A percentile compares a stretch with the other conserved stretches of the same genome.
phyloP scores from a whole-genome alignment of 1,140 invertebrate genomes.

The Ericerus pela region DNA sequence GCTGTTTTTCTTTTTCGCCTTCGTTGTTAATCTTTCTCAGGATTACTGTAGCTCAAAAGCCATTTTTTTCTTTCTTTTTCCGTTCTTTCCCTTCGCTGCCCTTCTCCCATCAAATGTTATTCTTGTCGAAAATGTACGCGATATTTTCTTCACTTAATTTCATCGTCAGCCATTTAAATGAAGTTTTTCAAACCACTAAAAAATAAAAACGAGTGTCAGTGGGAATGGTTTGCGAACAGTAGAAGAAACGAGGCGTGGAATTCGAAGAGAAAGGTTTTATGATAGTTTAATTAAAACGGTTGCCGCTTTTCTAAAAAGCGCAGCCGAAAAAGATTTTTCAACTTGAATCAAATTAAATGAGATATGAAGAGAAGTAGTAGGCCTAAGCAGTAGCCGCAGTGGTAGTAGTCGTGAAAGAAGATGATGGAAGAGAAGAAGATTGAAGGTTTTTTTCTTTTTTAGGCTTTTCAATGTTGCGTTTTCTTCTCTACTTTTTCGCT shows the following conservation, averaged over 20 bases:
- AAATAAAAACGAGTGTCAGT: constrained; percentile 7
- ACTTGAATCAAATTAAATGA: constrained; percentile 12
- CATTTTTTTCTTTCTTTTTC: too few relatives aligned
- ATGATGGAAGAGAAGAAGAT: constrained; percentile 12
- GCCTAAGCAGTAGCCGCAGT: too few relatives aligned
- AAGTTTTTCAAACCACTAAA: constrained; percentile 4
- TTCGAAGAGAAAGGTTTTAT: constrained; percentile 11
- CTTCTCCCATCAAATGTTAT: too few relatives aligned
- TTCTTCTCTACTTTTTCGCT: neutral
- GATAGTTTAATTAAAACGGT: constrained; percentile 11
- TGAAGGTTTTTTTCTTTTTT: constrained; percentile 11
- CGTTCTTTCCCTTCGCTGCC: too few relatives aligned
- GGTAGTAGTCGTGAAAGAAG: too few relatives aligned
- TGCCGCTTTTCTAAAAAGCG: constrained; percentile 3
- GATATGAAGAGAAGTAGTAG: constrained; percentile 12
- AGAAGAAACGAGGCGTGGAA: constrained; percentile 8
- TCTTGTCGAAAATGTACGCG: too few relatives aligned
- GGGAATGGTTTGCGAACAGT: constrained; percentile 5
- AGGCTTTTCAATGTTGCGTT: constrained; percentile 9
- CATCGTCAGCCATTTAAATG: too few relatives aligned
- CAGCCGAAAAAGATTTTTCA: constrained; percentile 11
- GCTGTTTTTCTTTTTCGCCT: too few relatives aligned
- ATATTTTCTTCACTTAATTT: too few relatives aligned
- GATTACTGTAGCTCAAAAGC: too few relatives aligned
- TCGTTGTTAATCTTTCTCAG: too few relatives aligned